Base-by-base conservation (phyloP, 1,140 invertebrate genomes). In the Oscheius sp. region DNA sequence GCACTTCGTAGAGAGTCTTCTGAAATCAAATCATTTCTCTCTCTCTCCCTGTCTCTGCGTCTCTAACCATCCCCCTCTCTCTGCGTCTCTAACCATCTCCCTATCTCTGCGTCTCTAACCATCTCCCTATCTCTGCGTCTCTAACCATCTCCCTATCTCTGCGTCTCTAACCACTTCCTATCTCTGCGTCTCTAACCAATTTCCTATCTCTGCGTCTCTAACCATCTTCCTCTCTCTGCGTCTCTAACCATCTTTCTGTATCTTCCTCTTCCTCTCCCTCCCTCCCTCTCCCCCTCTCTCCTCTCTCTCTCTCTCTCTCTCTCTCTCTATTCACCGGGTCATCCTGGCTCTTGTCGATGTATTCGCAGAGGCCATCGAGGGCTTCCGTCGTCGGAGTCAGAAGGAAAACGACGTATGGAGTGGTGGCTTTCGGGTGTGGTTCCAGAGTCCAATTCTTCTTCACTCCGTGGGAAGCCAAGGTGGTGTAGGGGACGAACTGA, bases 1-100 rank as follows among this genome's bases (percentile, higher is more conserved):
- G 55, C 31, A 74, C 72, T 35, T 65, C 46, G 38, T 74, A 67
- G 13, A 68, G 65, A 28, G 42, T 38, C 31, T 67, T 74, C 72
- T 74, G 46, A 29, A 74, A 67, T n/a, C 4, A 55, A 45, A 23
- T 29, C 31, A 29, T 7, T 46, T n/a, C n/a, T n/a, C n/a, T n/a
- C n/a, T n/a, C n/a, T n/a, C n/a, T 0, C 28, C 23, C 23, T 55
- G 15, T 55, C 49, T 13, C 23, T 23, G 15, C 7, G 7, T 20
- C 7, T 55, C 49, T 23, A 7, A 55, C 23, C 7, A 15, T 13
- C 28, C n/a, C n/a, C n/a, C n/a, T n/a, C n/a, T n/a, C n/a, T n/a
- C n/a, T n/a, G n/a, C n/a, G n/a, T n/a, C n/a, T n/a, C n/a, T n/a
- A n/a, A n/a, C n/a, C n/a, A n/a, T n/a, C n/a, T n/a, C n/a, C n/a